Percentiles rank a stretch among this genome's conserved stretches.
phyloP scores from a whole-genome alignment of 1,140 invertebrate genomes.

The Metopolophium dirhodum region DNA sequence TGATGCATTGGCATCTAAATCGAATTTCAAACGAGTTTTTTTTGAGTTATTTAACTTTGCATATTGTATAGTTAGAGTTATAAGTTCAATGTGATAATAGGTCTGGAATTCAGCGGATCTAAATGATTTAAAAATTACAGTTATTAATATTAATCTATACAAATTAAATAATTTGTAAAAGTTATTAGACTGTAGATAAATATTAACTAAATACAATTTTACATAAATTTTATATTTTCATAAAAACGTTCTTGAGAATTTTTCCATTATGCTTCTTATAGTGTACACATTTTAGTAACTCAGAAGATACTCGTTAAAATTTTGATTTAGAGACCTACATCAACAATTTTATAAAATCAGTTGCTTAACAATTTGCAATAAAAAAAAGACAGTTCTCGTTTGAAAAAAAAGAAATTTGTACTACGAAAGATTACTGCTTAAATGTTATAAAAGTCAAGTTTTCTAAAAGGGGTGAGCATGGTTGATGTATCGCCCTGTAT shows the following conservation, averaged over 20 bases:
- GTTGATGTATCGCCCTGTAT: not conserved
- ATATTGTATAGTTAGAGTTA: no score
- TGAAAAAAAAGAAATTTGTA: not conserved
- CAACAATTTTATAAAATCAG: not conserved
- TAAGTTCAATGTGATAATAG: no score
- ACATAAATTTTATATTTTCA: not conserved
- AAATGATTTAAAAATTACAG: no score
- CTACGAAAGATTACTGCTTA: not conserved
- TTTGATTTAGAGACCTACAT: not conserved
- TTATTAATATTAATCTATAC: no score
- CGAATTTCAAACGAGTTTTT: no score
- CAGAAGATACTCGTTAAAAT: not conserved
- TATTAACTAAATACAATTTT: not conserved
- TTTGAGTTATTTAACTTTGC: no score
- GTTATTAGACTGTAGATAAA: not conserved
- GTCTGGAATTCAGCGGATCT: no score
- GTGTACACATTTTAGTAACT: not conserved
- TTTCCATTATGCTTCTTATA: no score
- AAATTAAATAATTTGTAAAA: not conserved
- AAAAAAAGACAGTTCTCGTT: not conserved
- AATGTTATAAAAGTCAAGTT: not conserved
- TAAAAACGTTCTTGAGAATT: no score
- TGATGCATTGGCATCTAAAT: no score
- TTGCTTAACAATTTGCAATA: no score
- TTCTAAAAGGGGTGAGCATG: not conserved